phyloP scores from a whole-genome alignment of 2,797 vertebrate genomes.

The Poliocrania exsul region DNA sequence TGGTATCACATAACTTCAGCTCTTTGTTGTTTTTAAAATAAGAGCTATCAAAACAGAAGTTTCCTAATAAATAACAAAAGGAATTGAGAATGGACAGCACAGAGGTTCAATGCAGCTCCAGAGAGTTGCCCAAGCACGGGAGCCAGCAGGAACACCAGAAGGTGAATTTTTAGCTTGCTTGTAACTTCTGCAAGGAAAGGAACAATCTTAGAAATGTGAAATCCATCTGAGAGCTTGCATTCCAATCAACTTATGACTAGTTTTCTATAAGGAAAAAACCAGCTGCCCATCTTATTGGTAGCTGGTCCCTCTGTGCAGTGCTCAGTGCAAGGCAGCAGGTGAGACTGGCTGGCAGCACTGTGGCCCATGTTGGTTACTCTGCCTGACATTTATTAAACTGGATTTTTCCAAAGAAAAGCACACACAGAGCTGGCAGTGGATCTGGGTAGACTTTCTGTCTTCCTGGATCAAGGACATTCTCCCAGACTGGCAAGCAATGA shows the following conservation, averaged over 20 bases:
- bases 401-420: neutral
- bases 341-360: accelerated
- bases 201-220: neutral
- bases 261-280: neutral
- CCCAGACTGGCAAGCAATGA: neutral
- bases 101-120: neutral
- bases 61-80: neutral
- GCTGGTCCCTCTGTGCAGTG: accelerated
- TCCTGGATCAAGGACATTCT: neutral
- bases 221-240: neutral
- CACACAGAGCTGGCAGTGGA: neutral
- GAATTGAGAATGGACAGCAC: neutral
- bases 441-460: neutral
- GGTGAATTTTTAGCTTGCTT: neutral
- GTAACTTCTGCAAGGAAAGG: neutral
- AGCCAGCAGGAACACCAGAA: neutral
- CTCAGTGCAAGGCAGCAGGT: accelerated
- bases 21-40: neutral
- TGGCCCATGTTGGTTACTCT: neutral
- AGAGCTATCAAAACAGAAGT: neutral
- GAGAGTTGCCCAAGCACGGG: neutral
- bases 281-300: neutral
- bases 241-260: neutral
- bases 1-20: neutral
- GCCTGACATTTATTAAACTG: neutral